phyloP scores from a whole-genome alignment of 2,888 invertebrate genomes.

The Lithophane socia region DNA sequence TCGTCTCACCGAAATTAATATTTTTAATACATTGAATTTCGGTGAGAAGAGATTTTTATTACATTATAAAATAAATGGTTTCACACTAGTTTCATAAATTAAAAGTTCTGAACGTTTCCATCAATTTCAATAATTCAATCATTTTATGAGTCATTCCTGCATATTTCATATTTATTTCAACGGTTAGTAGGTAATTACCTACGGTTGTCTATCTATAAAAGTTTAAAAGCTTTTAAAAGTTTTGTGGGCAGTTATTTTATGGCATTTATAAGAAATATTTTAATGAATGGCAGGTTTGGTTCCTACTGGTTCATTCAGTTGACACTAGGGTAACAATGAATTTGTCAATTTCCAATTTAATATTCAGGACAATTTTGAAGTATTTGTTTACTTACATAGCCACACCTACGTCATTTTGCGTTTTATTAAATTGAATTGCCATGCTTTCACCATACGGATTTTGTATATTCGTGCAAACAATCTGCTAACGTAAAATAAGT shows the following conservation, averaged over 20 bases:
- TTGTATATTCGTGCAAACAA: background rate
- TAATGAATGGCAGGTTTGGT: slow-evolving; percentile 19
- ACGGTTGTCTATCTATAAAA: slow-evolving; percentile 33
- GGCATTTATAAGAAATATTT: slow-evolving; percentile 34
- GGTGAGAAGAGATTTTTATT: slow-evolving; percentile 31
- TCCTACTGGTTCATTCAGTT: background rate
- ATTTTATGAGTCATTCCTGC: slow-evolving; percentile 46
- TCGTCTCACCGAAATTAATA: background rate
- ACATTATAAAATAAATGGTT: slow-evolving; percentile 46
- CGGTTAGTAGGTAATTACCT: slow-evolving; percentile 30
- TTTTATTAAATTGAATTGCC: background rate
- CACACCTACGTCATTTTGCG: no score
- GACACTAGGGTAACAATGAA: slow-evolving; percentile 4
- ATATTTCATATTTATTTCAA: slow-evolving; percentile 54
- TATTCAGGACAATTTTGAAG: background rate
- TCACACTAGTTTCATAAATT: slow-evolving; percentile 47
- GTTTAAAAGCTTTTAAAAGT: slow-evolving; percentile 19
- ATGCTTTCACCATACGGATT: background rate
- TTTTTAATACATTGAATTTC: slow-evolving; percentile 22
- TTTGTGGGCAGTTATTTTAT: slow-evolving; percentile 34
- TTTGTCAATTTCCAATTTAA: background rate
- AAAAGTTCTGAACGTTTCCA: slow-evolving; percentile 41
- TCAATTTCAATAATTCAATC: slow-evolving; percentile 46
- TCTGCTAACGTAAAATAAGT: background rate
- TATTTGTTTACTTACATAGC: no score